These are phyloP conservation scores for Gryllus bimaculatus DNA, from an alignment of 1,140 invertebrate species.

Conservation along the genomic window DNA sequence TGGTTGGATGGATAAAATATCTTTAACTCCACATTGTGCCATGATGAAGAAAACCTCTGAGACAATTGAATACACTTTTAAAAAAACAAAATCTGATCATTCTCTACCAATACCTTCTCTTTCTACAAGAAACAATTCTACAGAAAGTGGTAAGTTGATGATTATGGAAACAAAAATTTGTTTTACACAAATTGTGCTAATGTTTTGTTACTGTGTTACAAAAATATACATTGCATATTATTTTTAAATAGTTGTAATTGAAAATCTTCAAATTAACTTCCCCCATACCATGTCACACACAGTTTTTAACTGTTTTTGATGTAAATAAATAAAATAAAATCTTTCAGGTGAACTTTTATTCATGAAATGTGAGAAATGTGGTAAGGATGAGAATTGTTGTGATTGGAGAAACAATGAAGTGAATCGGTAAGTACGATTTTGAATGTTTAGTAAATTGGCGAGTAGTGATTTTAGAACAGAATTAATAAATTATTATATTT, in stretches of 20 bases:
- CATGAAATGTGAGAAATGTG: background rate
- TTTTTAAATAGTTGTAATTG: too few species aligned
- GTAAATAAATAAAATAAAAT: background rate
- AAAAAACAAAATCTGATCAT: background rate
- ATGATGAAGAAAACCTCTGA: background rate
- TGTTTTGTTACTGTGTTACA: too few species aligned
- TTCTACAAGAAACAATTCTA: background rate
- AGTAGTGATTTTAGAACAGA: background rate
- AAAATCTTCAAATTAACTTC: too few species aligned
- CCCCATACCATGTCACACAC: too few species aligned
- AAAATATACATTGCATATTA: too few species aligned
- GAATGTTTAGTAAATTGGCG: background rate
- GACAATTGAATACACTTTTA: background rate
- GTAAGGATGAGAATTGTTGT: background rate
- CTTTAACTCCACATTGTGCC: background rate
- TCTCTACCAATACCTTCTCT: background rate
- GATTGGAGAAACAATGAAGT: background rate
- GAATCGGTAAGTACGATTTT: background rate
- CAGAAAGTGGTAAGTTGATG: background rate
- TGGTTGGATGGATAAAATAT: background rate
- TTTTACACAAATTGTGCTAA: background rate
- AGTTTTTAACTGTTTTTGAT: too few species aligned
- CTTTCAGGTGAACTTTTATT: background rate
- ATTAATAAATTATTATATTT: background rate
- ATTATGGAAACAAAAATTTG: background rate